Evolutionary conservation across 2,113 vertebrate genomes (phyloP).

Genomic region (Pantherophis guttatus): DNA sequence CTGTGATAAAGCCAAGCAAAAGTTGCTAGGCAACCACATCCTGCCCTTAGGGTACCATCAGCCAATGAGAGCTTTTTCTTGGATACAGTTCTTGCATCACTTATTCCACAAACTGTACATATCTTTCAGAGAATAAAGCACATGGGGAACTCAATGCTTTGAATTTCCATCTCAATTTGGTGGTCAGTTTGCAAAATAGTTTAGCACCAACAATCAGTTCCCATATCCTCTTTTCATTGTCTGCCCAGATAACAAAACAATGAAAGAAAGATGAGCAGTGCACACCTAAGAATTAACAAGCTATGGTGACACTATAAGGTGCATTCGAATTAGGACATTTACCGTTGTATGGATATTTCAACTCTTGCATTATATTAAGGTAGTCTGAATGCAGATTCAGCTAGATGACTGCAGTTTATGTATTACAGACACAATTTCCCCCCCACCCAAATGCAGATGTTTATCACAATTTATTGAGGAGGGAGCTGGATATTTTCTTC

Average conservation of each 20-base stretch:
- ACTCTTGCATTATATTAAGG: neutral
- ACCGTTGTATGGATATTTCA: neutral
- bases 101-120: slow-evolving; percentile 49
- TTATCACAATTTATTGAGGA: neutral
- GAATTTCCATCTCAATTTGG: neutral
- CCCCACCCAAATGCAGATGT: neutral
- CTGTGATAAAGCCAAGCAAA: slow-evolving; percentile 51
- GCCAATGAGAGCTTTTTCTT: slow-evolving; percentile 54
- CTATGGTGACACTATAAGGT: neutral
- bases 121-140: slow-evolving; percentile 51
- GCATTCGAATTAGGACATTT: neutral
- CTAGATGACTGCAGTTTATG: neutral
- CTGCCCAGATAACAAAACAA: slow-evolving; percentile 36
- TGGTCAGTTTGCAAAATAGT: neutral
- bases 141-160: slow-evolving; percentile 46
- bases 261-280: neutral
- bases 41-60: slow-evolving; percentile 60
- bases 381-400: neutral
- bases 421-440: neutral
- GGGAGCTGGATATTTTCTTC: neutral
- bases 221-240: slow-evolving; percentile 45
- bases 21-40: slow-evolving; percentile 67
- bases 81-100: slow-evolving; percentile 62
- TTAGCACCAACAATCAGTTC: neutral
- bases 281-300: slow-evolving; percentile 12